phyloP scores from a whole-genome alignment of 2,888 invertebrate genomes.

The Ceratothoa steindachneri region DNA sequence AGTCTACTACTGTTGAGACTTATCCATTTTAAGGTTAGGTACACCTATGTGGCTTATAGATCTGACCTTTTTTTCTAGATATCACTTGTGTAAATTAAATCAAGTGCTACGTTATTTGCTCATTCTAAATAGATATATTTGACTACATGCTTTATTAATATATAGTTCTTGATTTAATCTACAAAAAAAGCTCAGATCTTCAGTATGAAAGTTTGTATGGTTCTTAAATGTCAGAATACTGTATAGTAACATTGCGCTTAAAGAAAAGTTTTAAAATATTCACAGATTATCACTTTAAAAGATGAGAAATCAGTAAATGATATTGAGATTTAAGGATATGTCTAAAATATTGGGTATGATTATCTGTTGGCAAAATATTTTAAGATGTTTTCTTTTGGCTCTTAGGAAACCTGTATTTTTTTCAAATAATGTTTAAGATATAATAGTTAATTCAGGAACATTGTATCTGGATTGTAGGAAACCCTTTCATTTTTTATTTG shows the following conservation, averaged over 20 bases:
- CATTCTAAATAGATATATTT: no score
- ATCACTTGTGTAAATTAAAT: neutral
- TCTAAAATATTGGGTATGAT: no score
- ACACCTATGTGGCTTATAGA: slow-evolving; percentile 1
- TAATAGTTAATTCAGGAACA: no score
- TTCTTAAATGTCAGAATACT: neutral
- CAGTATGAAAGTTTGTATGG: neutral
- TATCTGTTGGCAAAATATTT: no score
- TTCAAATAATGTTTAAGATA: no score
- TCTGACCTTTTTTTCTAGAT: neutral
- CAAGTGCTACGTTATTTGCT: neutral
- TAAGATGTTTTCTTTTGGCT: no score
- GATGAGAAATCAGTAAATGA: neutral
- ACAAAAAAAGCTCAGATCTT: neutral
- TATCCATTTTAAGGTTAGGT: neutral
- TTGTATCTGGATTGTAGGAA: no score
- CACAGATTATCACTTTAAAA: neutral
- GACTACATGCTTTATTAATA: no score
- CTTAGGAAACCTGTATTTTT: no score
- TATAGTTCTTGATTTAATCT: neutral
- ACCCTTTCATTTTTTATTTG: no score
- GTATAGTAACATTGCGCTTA: neutral
- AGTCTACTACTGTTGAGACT: neutral
- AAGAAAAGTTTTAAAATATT: neutral
- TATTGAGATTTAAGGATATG: no score